A percentile compares a stretch with the other conserved stretches of the same genome.
Evolutionary conservation across 53 echinoderm and acorn worm species (phyloP).

Genomic region (Paracentrotus lividus): DNA sequence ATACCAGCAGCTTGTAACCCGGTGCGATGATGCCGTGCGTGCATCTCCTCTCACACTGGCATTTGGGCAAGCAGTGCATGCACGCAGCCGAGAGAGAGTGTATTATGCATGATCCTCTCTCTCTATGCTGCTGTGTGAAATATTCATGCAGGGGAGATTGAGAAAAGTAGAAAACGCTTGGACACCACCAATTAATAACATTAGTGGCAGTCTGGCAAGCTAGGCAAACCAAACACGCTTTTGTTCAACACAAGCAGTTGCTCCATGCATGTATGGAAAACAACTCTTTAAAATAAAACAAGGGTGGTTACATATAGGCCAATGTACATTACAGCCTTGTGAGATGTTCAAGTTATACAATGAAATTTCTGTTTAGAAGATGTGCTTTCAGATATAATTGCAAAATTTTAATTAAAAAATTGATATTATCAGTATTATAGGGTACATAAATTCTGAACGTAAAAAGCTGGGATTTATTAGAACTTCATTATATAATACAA

Average conservation of each 20-base stretch:
- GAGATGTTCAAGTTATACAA: too few species aligned
- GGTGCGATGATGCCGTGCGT: background rate
- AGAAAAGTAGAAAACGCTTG: conserved; percentile 68
- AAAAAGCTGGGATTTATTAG: too few species aligned
- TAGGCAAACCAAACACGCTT: conserved; percentile 47
- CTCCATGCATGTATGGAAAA: background rate
- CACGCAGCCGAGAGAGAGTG: background rate
- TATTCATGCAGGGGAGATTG: conserved; percentile 66
- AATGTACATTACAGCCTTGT: background rate
- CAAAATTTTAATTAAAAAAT: background rate
- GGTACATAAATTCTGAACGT: too few species aligned
- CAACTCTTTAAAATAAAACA: background rate
- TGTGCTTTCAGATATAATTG: too few species aligned
- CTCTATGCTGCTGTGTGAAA: conserved; percentile 50
- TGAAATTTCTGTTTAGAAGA: too few species aligned
- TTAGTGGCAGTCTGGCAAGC: conserved; percentile 63
- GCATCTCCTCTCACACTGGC: background rate
- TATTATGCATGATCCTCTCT: conserved; percentile 64
- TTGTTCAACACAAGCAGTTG: conserved; percentile 18
- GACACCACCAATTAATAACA: conserved; percentile 72
- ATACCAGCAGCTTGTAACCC: conserved; percentile 27
- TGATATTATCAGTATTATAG: background rate
- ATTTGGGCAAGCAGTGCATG: background rate
- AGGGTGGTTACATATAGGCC: background rate
- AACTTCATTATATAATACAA: too few species aligned